These are phyloP conservation scores for Habropoda laboriosa DNA, from an alignment of 1,140 invertebrate genomes.

Conservation along the genomic window DNA sequence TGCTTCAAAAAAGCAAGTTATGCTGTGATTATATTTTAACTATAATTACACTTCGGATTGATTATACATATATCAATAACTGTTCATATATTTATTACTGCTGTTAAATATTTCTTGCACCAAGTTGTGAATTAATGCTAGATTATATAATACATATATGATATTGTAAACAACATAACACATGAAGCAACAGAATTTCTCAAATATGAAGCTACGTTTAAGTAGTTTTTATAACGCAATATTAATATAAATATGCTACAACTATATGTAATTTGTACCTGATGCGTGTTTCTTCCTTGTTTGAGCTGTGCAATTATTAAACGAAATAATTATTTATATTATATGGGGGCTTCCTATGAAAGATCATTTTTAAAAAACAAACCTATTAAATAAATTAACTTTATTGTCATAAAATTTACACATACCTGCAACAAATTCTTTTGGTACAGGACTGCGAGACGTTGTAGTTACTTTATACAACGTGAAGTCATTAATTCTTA, in stretches of 20 bases:
- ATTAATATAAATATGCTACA: conserved; percentile 60
- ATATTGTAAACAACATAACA: conserved; percentile 13
- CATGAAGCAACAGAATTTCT: conserved; percentile 28
- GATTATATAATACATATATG: conserved; percentile 15
- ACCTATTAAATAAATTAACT: conserved; percentile 10
- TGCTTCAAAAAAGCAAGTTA: not conserved
- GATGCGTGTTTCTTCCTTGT: conserved; percentile 79
- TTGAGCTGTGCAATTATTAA: conserved; percentile 78
- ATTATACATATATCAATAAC: conserved; percentile 1
- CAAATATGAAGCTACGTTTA: conserved; percentile 36
- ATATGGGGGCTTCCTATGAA: conserved; percentile 20
- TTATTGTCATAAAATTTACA: conserved; percentile 1
- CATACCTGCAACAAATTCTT: conserved; percentile 91
- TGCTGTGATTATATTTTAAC: not conserved
- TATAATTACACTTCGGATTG: not conserved
- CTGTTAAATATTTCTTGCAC: not conserved
- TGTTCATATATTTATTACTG: not conserved
- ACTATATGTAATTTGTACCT: conserved; percentile 74
- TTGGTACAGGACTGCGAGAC: conserved; percentile 85
- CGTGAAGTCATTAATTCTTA: conserved; percentile 94
- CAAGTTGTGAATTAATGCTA: conserved; percentile 34
- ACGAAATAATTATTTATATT: conserved; percentile 69
- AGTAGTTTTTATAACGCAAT: conserved; percentile 15
- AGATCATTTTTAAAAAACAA: conserved; percentile 27
- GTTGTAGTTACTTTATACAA: conserved; percentile 92